Base-by-base conservation (phyloP, 2,113 vertebrate genomes). In the Oncorhynchus kisutch region DNA sequence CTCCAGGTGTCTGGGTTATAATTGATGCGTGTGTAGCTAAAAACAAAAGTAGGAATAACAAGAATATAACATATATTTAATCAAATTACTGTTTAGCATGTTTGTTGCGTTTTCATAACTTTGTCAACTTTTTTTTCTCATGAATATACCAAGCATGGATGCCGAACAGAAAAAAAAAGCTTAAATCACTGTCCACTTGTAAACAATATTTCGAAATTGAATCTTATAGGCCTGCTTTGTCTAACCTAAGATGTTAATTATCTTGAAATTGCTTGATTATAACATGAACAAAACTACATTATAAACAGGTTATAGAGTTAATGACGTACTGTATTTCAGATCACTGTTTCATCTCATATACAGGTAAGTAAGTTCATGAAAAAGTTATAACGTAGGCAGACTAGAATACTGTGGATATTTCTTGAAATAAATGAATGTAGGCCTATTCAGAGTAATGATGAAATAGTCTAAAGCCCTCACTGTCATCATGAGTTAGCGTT, bases 11-110 rank as follows among this genome's bases (percentile, higher is more conserved):
- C 22, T 85, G 83, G 7, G 0, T 0, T 66, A 78, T 16, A 12
- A 67, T 0, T n/a, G 25, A 68, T 0, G 74, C 59, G 39, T 49
- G 34, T 60, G 77, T 71, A 2, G 72, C 80, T 84, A 14, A 31
- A 80, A 64, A 31, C 1, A 16, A 45, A 14, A 64, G 1, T 27
- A 16, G 22, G 22, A 45, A 54, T 18, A 18, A 49, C 24, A 48
- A n/a, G 34, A n/a, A 48, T 12, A 54, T 6, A 70, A 67, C 65
- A 25, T 7, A 25, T 27, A 45, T 11, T 54, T 54, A 0, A 54
- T 18, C 16, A 2, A 14, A 68, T 29, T 6, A 5, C 18, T 49
- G 34, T 31, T 45, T 14, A 45, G 39, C n/a, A n/a, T 62, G 16
- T 5, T 62, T 62, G 18, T 2, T n/a, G n/a, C 13, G 9, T 62